Percentiles rank a stretch among this genome's conserved stretches.
These are phyloP conservation scores for Chloromyia formosa DNA, from an alignment of 2,888 invertebrate genomes.

Conservation along the genomic window DNA sequence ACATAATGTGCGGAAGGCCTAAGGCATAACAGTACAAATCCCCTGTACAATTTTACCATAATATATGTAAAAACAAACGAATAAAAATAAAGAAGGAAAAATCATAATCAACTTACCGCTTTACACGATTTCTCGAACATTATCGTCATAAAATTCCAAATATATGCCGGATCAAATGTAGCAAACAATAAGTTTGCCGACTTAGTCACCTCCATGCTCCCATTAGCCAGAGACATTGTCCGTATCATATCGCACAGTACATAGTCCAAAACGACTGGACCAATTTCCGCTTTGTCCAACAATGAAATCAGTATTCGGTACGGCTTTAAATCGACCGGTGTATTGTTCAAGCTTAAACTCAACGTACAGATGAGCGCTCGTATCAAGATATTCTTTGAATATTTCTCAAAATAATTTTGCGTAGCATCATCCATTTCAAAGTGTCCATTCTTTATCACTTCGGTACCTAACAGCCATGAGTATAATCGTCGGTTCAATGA, in stretches of 20 bases:
- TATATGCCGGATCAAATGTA: conserved; percentile 83
- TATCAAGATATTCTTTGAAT: conserved; percentile 74
- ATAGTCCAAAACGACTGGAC: conserved; percentile 78
- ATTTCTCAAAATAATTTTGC: conserved; percentile 71
- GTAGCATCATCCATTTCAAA: conserved; percentile 59
- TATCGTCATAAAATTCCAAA: conserved; percentile 82
- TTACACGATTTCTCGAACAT: conserved; percentile 70
- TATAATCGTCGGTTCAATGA: conserved; percentile 86
- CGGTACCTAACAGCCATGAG: conserved; percentile 83
- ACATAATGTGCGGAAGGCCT: too few relatives aligned
- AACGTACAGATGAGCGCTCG: conserved; percentile 72
- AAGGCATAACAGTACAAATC: too few relatives aligned
- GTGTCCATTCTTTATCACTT: conserved; percentile 66
- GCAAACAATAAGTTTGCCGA: conserved; percentile 85
- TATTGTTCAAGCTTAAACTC: conserved; percentile 67
- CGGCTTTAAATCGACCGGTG: conserved; percentile 71
- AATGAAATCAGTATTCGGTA: conserved; percentile 84
- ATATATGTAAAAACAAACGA: too few relatives aligned
- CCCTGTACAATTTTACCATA: too few relatives aligned
- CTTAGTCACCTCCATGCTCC: conserved; percentile 77
- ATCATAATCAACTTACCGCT: conserved; percentile 55
- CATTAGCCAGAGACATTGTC: conserved; percentile 67
- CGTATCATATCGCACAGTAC: conserved; percentile 82
- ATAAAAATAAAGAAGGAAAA: conserved; percentile 7
- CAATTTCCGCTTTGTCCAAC: conserved; percentile 87